Conservation (phyloP, 2,113 vertebrate species). For the Phylloscopus whistleri region DNA sequence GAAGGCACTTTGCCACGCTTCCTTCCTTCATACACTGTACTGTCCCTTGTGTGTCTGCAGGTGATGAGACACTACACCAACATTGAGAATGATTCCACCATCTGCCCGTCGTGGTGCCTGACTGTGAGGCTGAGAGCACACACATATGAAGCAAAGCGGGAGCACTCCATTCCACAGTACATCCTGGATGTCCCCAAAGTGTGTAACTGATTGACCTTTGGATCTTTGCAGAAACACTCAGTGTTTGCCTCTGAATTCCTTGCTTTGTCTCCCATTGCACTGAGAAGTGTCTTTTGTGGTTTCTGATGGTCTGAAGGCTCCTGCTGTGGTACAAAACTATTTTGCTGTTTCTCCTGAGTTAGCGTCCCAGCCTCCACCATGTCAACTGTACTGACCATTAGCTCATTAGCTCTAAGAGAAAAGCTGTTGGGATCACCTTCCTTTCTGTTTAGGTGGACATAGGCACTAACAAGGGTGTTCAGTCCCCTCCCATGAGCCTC, state of each 20-base stretch:
- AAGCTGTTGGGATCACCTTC: not conserved
- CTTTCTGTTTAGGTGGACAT: not conserved
- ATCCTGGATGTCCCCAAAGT: constrained; percentile 74
- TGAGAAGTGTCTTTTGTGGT: not conserved
- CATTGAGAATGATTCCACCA: constrained; percentile 70
- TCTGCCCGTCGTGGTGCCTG: constrained; percentile 85
- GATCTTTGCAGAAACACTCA: not conserved
- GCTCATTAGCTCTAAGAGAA: not conserved
- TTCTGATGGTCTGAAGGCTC: not conserved
- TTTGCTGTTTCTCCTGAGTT: not conserved
- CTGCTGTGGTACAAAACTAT: not conserved
- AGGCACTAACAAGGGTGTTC: not conserved
- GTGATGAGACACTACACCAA: constrained; percentile 71
- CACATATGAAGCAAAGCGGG: constrained; percentile 72
- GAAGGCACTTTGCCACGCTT: not conserved
- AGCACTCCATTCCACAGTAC: constrained; percentile 80
- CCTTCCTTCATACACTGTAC: not conserved
- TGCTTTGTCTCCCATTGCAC: not conserved
- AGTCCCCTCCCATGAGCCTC: not conserved
- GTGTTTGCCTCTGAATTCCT: not conserved
- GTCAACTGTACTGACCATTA: not conserved
- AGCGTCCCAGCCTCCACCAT: not conserved
- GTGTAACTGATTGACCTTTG: constrained; percentile 33
- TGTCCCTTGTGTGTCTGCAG: constrained; percentile 32
- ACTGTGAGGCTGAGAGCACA: constrained; percentile 82